A percentile compares a stretch with the other conserved stretches of the same genome.
Evolutionary conservation across 2,888 invertebrate species (phyloP).

Genomic region (Listrodromus nycthemerus): DNA sequence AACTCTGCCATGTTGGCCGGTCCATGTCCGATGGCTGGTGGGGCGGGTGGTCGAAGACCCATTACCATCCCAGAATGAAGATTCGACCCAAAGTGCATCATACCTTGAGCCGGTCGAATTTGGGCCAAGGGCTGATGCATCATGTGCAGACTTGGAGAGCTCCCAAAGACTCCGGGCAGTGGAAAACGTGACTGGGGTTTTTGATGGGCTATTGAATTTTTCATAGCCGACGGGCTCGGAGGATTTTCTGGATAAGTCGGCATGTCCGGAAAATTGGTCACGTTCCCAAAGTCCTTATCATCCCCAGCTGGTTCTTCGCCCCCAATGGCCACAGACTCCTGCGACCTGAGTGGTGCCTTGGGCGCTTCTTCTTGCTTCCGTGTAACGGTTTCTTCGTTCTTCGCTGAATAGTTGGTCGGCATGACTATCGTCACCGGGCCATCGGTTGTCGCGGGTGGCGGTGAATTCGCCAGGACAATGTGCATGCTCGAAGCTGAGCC

Average conservation of each 20-base stretch:
- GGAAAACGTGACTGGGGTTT: conserved; percentile 43
- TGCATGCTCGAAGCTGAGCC: conserved; percentile 72
- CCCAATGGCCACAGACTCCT: conserved; percentile 26
- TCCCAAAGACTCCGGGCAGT: conserved; percentile 18
- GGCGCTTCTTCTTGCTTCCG: background rate
- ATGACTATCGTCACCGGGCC: conserved; percentile 76
- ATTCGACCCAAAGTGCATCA: conserved; percentile 12
- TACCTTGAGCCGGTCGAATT: conserved; percentile 38
- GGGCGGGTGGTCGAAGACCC: conserved; percentile 23
- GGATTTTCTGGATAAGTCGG: conserved; percentile 42
- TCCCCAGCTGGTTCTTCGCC: conserved; percentile 40
- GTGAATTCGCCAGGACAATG: conserved; percentile 76
- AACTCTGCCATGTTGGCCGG: background rate
- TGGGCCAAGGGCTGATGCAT: conserved; percentile 57
- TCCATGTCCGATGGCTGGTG: background rate
- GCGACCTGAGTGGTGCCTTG: background rate
- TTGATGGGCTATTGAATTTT: conserved; percentile 46
- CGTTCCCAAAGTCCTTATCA: conserved; percentile 29
- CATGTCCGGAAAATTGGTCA: background rate
- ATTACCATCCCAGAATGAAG: conserved; percentile 24
- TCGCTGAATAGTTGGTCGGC: conserved; percentile 74
- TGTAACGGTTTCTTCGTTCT: conserved; percentile 30
- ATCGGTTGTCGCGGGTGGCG: conserved; percentile 62
- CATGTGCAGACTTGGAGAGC: conserved; percentile 7
- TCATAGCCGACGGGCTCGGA: conserved; percentile 44